These are phyloP conservation scores for Sinocyclocheilus grahami DNA, from an alignment of 2,113 vertebrate genomes.

Conservation along the genomic window DNA sequence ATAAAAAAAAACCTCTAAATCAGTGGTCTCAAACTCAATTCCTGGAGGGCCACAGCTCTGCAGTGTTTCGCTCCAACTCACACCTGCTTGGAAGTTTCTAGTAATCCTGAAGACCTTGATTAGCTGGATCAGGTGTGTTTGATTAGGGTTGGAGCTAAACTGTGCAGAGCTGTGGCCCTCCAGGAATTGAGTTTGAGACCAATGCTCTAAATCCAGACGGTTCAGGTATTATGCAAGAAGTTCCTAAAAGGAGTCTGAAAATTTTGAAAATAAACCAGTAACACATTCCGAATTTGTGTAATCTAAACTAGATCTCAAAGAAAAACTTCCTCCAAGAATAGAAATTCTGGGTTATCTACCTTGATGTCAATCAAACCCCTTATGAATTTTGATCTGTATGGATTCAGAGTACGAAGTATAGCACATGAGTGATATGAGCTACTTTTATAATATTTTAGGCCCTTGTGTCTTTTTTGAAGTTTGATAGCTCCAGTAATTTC, in stretches of 20 bases:
- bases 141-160: too few relatives aligned
- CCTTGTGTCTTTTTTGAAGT: not conserved
- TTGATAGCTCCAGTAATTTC: not conserved
- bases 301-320: not conserved
- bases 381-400: not conserved
- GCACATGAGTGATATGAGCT: not conserved
- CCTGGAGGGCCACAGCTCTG: too few relatives aligned
- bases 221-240: not conserved
- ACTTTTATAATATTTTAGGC: not conserved
- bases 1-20: not conserved
- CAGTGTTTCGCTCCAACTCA: too few relatives aligned
- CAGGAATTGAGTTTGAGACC: too few relatives aligned
- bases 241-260: not conserved
- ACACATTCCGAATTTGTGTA: not conserved
- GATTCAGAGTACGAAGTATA: not conserved
- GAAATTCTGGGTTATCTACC: not conserved
- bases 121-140: too few relatives aligned
- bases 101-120: too few relatives aligned
- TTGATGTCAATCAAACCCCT: not conserved
- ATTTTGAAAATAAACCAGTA: conserved; percentile 5
- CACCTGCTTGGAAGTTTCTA: too few relatives aligned
- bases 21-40: too few relatives aligned
- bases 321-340: not conserved
- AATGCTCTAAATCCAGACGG: not conserved
- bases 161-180: too few relatives aligned